Percentiles rank a stretch among this genome's conserved stretches.
Conservation (phyloP, 2,888 invertebrate species). For the Leptinotarsa tumamoca region DNA sequence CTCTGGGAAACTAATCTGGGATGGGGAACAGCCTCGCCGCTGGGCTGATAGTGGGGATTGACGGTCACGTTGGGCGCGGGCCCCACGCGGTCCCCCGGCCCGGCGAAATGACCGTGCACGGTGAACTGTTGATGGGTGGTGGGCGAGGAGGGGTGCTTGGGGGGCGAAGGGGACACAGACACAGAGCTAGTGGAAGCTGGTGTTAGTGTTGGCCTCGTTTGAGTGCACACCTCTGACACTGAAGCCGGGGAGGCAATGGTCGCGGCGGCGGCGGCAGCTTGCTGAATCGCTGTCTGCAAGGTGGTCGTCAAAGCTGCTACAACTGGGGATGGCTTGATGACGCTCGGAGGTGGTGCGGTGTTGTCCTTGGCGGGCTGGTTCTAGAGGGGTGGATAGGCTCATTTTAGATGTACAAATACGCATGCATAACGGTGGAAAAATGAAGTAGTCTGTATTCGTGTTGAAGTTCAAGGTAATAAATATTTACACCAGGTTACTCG, state of each 20-base stretch:
- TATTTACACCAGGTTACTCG: background rate
- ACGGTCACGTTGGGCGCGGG: constrained; percentile 79
- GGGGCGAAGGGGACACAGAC: constrained; percentile 58
- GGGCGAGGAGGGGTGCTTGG: constrained; percentile 57
- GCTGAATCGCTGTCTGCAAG: constrained; percentile 48
- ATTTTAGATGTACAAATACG: constrained; percentile 39
- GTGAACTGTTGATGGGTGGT: constrained; percentile 65
- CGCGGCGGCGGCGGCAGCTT: constrained; percentile 53
- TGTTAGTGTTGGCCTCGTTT: constrained; percentile 61
- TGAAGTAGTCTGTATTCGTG: background rate
- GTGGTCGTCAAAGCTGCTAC: constrained; percentile 50
- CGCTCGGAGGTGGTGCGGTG: constrained; percentile 63
- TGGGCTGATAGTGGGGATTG: constrained; percentile 69
- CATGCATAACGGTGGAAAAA: constrained; percentile 4
- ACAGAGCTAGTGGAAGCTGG: constrained; percentile 63
- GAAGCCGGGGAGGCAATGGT: constrained; percentile 60
- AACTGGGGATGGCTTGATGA: constrained; percentile 52
- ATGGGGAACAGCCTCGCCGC: constrained; percentile 53
- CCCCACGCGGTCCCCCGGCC: constrained; percentile 69
- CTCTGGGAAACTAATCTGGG: constrained; percentile 65
- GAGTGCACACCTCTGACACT: constrained; percentile 67
- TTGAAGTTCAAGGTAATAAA: background rate
- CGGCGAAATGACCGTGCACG: constrained; percentile 65
- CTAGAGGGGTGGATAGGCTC: constrained; percentile 56
- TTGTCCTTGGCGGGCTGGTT: constrained; percentile 72